phyloP scores from a whole-genome alignment of 2,113 vertebrate species.

The Xenopus tropicalis region DNA sequence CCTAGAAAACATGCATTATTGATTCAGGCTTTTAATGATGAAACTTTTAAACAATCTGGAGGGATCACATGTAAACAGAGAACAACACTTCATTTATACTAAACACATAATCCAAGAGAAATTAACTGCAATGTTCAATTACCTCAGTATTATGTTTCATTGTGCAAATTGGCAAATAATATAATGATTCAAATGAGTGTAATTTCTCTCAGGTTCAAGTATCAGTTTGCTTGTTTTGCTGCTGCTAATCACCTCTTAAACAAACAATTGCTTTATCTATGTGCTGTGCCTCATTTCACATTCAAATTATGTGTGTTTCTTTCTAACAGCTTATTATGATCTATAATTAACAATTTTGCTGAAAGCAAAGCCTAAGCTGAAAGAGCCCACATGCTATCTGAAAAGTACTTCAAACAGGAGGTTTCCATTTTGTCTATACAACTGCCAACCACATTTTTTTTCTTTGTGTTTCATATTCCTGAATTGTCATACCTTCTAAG shows the following conservation, averaged over 20 bases:
- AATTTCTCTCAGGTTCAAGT: constrained; percentile 68
- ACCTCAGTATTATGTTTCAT: constrained; percentile 49
- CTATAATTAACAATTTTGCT: constrained; percentile 70
- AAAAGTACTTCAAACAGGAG: constrained; percentile 52
- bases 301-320: constrained; percentile 69
- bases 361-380: constrained; percentile 61
- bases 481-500: too few relatives aligned
- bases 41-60: neutral
- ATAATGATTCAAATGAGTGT: constrained; percentile 57
- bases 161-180: constrained; percentile 53
- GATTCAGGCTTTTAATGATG: neutral
- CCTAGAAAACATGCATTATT: neutral
- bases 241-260: constrained; percentile 71
- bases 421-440: constrained; percentile 51
- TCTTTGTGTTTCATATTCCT: too few relatives aligned
- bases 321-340: constrained; percentile 65
- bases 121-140: constrained; percentile 23
- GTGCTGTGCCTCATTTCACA: constrained; percentile 72
- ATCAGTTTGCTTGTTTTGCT: constrained; percentile 67
- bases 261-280: constrained; percentile 71
- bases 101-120: constrained; percentile 15
- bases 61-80: neutral
- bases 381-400: constrained; percentile 54
- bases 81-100: constrained; percentile 24
- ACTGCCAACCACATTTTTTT: constrained; percentile 28